Evolutionary conservation across 2,888 invertebrate genomes (phyloP).

Genomic region (Gisinianus flammeolus): DNA sequence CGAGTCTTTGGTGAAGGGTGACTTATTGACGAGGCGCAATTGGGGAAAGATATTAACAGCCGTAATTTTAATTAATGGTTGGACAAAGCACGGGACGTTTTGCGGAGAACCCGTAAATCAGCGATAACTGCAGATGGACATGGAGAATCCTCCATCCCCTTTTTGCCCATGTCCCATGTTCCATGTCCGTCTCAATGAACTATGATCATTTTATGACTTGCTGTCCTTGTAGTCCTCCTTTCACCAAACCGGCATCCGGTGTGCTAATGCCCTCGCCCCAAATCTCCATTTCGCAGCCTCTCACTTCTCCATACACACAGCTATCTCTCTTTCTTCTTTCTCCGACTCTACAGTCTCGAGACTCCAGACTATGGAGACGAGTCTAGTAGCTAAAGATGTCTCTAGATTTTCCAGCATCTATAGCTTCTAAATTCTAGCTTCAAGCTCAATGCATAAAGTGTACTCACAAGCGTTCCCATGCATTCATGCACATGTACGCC

Average conservation of each 20-base stretch:
- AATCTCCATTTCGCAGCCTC: slow-evolving; percentile 41
- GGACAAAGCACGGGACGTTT: slow-evolving; percentile 44
- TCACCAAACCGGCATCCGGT: slow-evolving; percentile 40
- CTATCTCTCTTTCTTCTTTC: slow-evolving; percentile 8
- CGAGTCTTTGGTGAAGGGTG: slow-evolving; percentile 37
- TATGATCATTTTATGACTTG: slow-evolving; percentile 53
- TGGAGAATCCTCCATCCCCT: slow-evolving; percentile 46
- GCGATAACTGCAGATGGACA: slow-evolving; percentile 49
- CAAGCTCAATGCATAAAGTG: not conserved
- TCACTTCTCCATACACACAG: not conserved
- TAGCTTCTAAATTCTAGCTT: not conserved
- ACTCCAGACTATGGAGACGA: too few species aligned
- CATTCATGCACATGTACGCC: slow-evolving; percentile 2
- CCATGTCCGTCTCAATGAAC: slow-evolving; percentile 47
- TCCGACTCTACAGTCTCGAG: not conserved
- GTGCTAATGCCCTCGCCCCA: slow-evolving; percentile 36
- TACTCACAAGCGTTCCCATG: not conserved
- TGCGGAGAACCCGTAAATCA: slow-evolving; percentile 47
- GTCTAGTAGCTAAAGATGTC: not conserved
- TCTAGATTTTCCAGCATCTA: too few species aligned
- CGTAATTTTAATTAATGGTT: slow-evolving; percentile 53
- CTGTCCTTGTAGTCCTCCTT: slow-evolving; percentile 47
- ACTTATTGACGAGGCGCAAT: slow-evolving; percentile 50
- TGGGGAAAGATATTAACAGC: slow-evolving; percentile 48
- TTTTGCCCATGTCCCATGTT: slow-evolving; percentile 41